These are phyloP conservation scores for Thaumetopoea pityocampa DNA, from an alignment of 1,140 invertebrate species.

Conservation along the genomic window DNA sequence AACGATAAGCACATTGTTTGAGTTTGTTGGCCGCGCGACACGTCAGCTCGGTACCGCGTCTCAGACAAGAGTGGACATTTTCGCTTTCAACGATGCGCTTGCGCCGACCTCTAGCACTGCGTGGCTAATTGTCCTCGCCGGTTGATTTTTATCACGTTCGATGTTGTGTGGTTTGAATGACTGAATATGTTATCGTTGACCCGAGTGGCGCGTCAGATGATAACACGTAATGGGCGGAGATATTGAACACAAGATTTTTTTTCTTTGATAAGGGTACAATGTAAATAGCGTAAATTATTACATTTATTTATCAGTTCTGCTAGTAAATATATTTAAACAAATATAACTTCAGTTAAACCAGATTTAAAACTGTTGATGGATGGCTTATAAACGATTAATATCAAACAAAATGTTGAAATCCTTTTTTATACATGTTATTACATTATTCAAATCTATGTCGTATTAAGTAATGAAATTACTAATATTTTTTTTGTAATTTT, in stretches of 20 bases:
- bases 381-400: no score
- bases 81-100: constrained; percentile 13
- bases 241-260: not conserved
- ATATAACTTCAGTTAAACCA: no score
- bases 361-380: no score
- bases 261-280: not conserved
- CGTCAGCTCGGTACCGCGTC: constrained; percentile 29
- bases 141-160: constrained; percentile 16
- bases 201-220: constrained; percentile 5
- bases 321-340: no score
- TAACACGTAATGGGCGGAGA: constrained; percentile 16
- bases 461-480: no score
- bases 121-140: constrained; percentile 20
- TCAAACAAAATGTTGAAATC: no score
- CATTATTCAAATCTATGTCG: no score
- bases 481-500: no score
- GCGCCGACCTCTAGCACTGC: constrained; percentile 18
- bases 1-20: constrained; percentile 58
- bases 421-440: no score
- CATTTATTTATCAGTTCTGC: no score
- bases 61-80: constrained; percentile 37
- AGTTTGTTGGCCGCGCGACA: constrained; percentile 8
- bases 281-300: no score
- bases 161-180: constrained; percentile 4
- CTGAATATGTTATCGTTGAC: constrained; percentile 11